Percentiles rank a stretch among this genome's conserved stretches.
phyloP scores from a whole-genome alignment of 2,888 invertebrate species.

The Pyrochroa serraticornis region DNA sequence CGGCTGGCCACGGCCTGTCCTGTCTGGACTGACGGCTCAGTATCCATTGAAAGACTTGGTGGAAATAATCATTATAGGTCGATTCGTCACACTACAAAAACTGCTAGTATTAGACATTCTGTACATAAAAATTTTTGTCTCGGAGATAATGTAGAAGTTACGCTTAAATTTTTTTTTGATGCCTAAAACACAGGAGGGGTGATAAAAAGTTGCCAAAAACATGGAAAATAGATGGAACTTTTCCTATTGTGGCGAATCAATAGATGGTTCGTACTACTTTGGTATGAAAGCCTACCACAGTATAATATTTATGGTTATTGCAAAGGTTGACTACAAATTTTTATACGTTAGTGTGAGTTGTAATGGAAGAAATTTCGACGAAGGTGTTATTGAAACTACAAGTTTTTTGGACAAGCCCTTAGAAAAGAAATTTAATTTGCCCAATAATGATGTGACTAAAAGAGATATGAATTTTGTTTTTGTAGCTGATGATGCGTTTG shows the following conservation, averaged over 20 bases:
- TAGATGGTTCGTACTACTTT: slow-evolving; percentile 28
- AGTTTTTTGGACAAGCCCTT: neutral
- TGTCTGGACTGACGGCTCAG: no score
- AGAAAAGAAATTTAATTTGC: slow-evolving; percentile 14
- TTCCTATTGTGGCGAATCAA: slow-evolving; percentile 33
- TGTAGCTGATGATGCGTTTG: slow-evolving; percentile 26
- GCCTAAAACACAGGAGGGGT: slow-evolving; percentile 11
- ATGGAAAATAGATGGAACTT: slow-evolving; percentile 33
- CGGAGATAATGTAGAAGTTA: no score
- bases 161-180: neutral
- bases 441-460: slow-evolving; percentile 6
- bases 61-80: no score
- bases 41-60: no score
- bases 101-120: no score
- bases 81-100: no score
- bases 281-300: neutral
- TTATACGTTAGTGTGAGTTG: slow-evolving; percentile 15
- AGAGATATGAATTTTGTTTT: slow-evolving; percentile 22
- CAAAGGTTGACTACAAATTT: slow-evolving; percentile 26
- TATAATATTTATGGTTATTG: slow-evolving; percentile 26
- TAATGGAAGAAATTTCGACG: slow-evolving; percentile 10
- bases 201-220: slow-evolving; percentile 27
- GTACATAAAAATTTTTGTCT: no score
- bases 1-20: no score
- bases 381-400: slow-evolving; percentile 4